Conservation (phyloP, 2,888 invertebrate genomes). For the Odontomyia ornata region DNA sequence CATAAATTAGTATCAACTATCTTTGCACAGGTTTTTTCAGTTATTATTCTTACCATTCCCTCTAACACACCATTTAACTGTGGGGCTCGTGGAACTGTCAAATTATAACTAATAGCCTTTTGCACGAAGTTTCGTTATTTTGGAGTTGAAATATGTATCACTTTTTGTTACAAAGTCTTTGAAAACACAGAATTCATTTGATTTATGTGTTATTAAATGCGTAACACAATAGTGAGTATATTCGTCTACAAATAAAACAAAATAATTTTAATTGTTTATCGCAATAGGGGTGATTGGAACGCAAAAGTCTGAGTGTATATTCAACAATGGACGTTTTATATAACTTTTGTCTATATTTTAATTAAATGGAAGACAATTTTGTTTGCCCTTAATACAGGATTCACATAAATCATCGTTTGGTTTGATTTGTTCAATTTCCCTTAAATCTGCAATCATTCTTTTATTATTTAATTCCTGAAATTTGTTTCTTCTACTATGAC, state of each 20-base stretch:
- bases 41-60: slow-evolving; percentile 58
- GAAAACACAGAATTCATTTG: slow-evolving; percentile 52
- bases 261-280: too few species aligned
- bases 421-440: background rate
- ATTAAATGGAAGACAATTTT: slow-evolving; percentile 57
- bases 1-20: slow-evolving; percentile 46
- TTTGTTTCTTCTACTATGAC: slow-evolving; percentile 22
- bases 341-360: slow-evolving; percentile 53
- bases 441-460: too few species aligned
- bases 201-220: too few species aligned
- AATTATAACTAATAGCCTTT: slow-evolving; percentile 58
- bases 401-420: slow-evolving; percentile 54
- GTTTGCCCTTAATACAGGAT: slow-evolving; percentile 59
- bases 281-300: slow-evolving; percentile 57
- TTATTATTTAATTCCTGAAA: slow-evolving; percentile 25
- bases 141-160: slow-evolving; percentile 52
- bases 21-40: slow-evolving; percentile 57
- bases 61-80: slow-evolving; percentile 60
- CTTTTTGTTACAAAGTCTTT: slow-evolving; percentile 52
- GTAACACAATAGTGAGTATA: too few species aligned
- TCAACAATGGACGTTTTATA: too few species aligned
- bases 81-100: slow-evolving; percentile 60
- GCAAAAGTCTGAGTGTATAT: slow-evolving; percentile 57
- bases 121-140: too few species aligned
- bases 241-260: too few species aligned